A percentile compares a stretch with the other conserved stretches of the same genome.
phyloP scores from a whole-genome alignment of 2,888 invertebrate species.

The Endomychus coccineus region DNA sequence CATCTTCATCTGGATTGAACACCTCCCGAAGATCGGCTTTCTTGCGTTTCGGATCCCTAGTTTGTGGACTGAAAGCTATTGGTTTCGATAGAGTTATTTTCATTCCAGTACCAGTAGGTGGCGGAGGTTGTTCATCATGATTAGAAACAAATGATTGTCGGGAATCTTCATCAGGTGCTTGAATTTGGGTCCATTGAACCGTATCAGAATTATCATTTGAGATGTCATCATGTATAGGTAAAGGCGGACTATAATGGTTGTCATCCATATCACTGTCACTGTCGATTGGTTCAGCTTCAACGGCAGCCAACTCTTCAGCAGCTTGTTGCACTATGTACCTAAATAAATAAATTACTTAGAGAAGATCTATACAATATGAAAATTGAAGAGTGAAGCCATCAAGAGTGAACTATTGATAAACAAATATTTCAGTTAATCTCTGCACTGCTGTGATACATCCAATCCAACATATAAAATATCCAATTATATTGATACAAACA shows the following conservation, averaged over 20 bases:
- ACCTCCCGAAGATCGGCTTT: slow-evolving; percentile 77
- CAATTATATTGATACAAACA: too few relatives aligned
- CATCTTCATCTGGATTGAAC: slow-evolving; percentile 79
- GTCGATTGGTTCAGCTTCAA: slow-evolving; percentile 68
- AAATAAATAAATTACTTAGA: too few relatives aligned
- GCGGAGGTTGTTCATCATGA: slow-evolving; percentile 35
- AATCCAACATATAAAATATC: too few relatives aligned
- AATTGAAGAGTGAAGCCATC: too few relatives aligned
- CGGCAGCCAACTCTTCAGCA: slow-evolving; percentile 54
- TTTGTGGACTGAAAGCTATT: slow-evolving; percentile 40
- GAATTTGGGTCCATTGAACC: slow-evolving; percentile 42
- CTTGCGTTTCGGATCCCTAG: slow-evolving; percentile 52
- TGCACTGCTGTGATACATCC: too few relatives aligned
- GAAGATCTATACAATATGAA: too few relatives aligned
- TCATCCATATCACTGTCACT: slow-evolving; percentile 53
- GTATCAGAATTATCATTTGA: slow-evolving; percentile 35
- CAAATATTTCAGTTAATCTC: too few relatives aligned
- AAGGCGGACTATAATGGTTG: slow-evolving; percentile 38
- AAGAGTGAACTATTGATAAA: too few relatives aligned
- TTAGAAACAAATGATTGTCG: slow-evolving; percentile 43
- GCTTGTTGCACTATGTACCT: slow-evolving; percentile 52
- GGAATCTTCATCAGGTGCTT: slow-evolving; percentile 43
- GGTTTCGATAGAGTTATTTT: slow-evolving; percentile 43
- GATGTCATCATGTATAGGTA: slow-evolving; percentile 33
- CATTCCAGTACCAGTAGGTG: slow-evolving; percentile 38